A percentile compares a stretch with the other conserved stretches of the same genome.
phyloP scores from a whole-genome alignment of 2,888 invertebrate genomes.

The Agonopterix heracliana region DNA sequence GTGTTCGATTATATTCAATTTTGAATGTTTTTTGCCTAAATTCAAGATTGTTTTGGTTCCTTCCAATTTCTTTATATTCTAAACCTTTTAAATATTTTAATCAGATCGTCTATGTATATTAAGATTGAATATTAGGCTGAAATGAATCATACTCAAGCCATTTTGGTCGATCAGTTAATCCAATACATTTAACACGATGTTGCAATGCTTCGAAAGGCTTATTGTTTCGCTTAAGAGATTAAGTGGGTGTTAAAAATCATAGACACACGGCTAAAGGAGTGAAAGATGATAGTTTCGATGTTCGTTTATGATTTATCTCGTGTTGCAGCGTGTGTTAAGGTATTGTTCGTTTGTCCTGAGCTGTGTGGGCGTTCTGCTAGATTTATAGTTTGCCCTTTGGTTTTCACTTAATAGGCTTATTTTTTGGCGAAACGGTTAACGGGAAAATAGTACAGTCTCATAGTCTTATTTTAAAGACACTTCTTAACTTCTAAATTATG shows the following conservation, averaged over 20 bases:
- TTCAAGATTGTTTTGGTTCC: background rate
- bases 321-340: slow-evolving; percentile 56
- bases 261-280: slow-evolving; percentile 55
- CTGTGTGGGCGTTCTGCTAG: slow-evolving; percentile 57
- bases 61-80: background rate
- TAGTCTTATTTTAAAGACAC: too few species aligned
- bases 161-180: slow-evolving; percentile 13
- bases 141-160: background rate
- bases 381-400: slow-evolving; percentile 52
- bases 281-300: slow-evolving; percentile 61
- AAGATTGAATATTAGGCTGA: too few species aligned
- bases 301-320: slow-evolving; percentile 65
- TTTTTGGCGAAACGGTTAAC: background rate
- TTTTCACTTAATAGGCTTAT: slow-evolving; percentile 42
- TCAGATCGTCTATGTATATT: background rate
- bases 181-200: slow-evolving; percentile 27
- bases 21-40: background rate
- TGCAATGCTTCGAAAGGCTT: slow-evolving; percentile 39
- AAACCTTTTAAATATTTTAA: background rate
- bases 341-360: slow-evolving; percentile 53
- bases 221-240: slow-evolving; percentile 57
- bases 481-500: too few species aligned
- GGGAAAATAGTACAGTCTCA: too few species aligned
- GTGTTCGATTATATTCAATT: slow-evolving; percentile 39
- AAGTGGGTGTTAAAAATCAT: slow-evolving; percentile 74